Conservation (phyloP, 2,797 vertebrate genomes). For the Lepidocolaptes lacrymiger region DNA sequence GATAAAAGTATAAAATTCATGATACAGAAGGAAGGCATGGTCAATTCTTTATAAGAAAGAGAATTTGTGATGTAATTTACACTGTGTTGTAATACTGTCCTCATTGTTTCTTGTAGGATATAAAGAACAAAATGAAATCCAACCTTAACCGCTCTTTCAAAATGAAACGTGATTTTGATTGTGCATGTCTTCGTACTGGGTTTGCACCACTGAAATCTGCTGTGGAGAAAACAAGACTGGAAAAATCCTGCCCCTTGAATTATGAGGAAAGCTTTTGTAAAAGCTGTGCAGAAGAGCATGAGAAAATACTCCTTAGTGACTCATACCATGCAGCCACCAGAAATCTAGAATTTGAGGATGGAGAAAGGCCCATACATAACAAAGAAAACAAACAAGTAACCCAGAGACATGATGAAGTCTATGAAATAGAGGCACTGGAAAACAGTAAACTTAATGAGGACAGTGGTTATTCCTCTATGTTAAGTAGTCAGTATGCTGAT, state of each 20-base stretch:
- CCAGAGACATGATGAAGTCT: slow-evolving; percentile 38
- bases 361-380: slow-evolving; percentile 76
- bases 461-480: slow-evolving; percentile 91
- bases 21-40: neutral
- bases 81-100: neutral
- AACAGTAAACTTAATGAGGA: slow-evolving; percentile 77
- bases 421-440: slow-evolving; percentile 67
- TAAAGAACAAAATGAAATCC: slow-evolving; percentile 24
- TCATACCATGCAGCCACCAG: slow-evolving; percentile 15
- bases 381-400: slow-evolving; percentile 85
- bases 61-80: neutral
- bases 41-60: neutral
- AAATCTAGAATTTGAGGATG: slow-evolving; percentile 39
- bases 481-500: slow-evolving; percentile 74
- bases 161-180: slow-evolving; percentile 75
- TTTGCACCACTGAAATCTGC: slow-evolving; percentile 47
- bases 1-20: neutral
- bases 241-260: slow-evolving; percentile 35
- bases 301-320: slow-evolving; percentile 25
- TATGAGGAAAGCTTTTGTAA: slow-evolving; percentile 57
- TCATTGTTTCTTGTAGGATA: slow-evolving; percentile 57
- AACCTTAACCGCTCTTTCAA: slow-evolving; percentile 26
- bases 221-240: slow-evolving; percentile 28
- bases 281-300: slow-evolving; percentile 55
- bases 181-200: neutral